phyloP scores from a whole-genome alignment of 1,140 invertebrate genomes.

The Mya arenaria region DNA sequence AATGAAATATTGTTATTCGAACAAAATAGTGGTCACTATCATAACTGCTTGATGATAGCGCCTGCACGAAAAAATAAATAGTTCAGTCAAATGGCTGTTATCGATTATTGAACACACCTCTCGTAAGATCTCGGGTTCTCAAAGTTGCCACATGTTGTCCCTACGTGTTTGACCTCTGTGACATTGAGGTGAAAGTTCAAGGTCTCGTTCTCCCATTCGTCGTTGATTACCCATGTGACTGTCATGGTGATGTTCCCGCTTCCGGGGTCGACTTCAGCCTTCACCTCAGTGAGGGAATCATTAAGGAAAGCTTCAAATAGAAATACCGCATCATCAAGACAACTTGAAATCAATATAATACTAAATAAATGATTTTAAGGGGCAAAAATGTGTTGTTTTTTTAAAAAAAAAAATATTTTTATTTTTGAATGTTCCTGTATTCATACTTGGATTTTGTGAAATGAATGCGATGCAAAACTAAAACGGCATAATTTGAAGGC shows the following conservation, averaged over 20 bases:
- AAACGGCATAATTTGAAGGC: background rate
- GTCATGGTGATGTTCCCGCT: background rate
- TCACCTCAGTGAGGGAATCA: background rate
- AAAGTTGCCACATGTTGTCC: background rate
- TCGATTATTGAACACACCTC: no score
- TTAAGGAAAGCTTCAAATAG: background rate
- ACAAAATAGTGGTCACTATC: background rate
- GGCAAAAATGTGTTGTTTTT: background rate
- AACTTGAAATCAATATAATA: background rate
- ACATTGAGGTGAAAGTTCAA: background rate
- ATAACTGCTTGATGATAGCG: background rate
- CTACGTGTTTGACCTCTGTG: background rate
- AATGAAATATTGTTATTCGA: background rate
- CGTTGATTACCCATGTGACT: background rate
- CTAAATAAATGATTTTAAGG: background rate
- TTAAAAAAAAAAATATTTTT: background rate
- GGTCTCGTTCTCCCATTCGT: background rate
- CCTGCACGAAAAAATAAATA: background rate
- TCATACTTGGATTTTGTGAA: background rate
- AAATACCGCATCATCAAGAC: background rate
- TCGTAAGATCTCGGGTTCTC: background rate
- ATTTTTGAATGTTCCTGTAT: background rate
- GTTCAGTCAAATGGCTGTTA: no score
- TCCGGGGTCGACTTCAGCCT: no score
- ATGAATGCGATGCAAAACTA: background rate